Conservation (phyloP, 1,140 invertebrate species). For the Pogonomyrmex californicus region DNA sequence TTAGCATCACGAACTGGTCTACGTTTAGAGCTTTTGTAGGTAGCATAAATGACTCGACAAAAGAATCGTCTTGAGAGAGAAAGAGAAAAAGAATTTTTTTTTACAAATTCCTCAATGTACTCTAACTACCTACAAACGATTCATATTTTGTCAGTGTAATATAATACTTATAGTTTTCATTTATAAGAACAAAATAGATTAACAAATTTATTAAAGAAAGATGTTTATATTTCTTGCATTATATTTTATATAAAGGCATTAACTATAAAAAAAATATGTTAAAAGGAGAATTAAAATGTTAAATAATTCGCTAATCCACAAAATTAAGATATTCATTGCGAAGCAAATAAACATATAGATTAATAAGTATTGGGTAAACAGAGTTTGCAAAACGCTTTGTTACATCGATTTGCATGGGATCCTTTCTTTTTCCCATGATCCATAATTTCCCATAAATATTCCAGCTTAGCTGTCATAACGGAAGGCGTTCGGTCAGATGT, state of each 20-base stretch:
- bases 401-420: slow-evolving; percentile 36
- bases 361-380: background rate
- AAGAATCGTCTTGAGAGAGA: too few species aligned
- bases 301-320: background rate
- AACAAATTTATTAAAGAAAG: too few species aligned
- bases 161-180: background rate
- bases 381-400: slow-evolving; percentile 14
- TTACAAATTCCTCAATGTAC: too few species aligned
- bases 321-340: background rate
- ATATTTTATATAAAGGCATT: background rate
- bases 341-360: background rate
- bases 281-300: background rate
- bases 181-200: background rate
- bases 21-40: too few species aligned
- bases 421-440: slow-evolving; percentile 78
- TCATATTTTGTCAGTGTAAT: background rate
- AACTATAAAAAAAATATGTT: background rate
- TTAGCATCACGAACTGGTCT: too few species aligned
- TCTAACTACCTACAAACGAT: too few species aligned
- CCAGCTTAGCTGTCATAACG: slow-evolving; percentile 81
- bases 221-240: background rate
- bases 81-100: too few species aligned
- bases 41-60: too few species aligned
- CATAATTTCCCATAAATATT: slow-evolving; percentile 82
- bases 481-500: slow-evolving; percentile 82